Evolutionary conservation across 2,888 invertebrate genomes (phyloP).

Genomic region (Perizoma flavofasciatum): DNA sequence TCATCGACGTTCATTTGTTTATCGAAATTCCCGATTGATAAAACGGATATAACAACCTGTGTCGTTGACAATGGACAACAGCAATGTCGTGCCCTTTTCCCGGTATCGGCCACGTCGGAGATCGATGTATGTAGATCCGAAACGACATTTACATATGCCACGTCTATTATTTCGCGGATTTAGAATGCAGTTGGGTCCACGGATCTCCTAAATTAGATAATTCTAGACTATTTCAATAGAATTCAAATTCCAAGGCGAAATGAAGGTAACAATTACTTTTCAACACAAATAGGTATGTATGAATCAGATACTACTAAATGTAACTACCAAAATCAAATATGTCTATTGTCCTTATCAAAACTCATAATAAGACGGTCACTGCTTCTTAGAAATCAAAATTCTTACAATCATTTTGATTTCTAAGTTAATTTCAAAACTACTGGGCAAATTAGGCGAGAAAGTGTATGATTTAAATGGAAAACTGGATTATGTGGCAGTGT

Average conservation of each 20-base stretch:
- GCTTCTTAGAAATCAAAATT: no score
- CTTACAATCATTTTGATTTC: slow-evolving; percentile 13
- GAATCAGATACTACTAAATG: no score
- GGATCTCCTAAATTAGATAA: slow-evolving; percentile 28
- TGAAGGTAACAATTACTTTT: no score
- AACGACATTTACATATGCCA: slow-evolving; percentile 71
- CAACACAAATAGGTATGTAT: no score
- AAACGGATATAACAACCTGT: not conserved
- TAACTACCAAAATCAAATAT: no score
- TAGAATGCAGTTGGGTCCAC: slow-evolving; percentile 43
- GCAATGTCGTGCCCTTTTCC: slow-evolving; percentile 57
- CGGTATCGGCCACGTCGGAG: slow-evolving; percentile 64
- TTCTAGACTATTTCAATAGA: slow-evolving; percentile 16
- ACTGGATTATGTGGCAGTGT: slow-evolving; percentile 51
- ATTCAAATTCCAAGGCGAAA: not conserved
- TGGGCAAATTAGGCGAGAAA: slow-evolving; percentile 57
- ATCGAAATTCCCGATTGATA: no score
- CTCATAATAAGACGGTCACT: no score
- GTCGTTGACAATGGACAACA: slow-evolving; percentile 47
- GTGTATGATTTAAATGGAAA: slow-evolving; percentile 60
- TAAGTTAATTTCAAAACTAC: slow-evolving; percentile 38
- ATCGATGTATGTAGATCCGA: slow-evolving; percentile 78
- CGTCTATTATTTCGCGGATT: slow-evolving; percentile 75
- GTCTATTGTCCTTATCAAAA: no score
- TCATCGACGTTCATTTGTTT: no score